A percentile compares a stretch with the other conserved stretches of the same genome.
Evolutionary conservation across 1,140 invertebrate species (phyloP).

Genomic region (Heliconius congener): DNA sequence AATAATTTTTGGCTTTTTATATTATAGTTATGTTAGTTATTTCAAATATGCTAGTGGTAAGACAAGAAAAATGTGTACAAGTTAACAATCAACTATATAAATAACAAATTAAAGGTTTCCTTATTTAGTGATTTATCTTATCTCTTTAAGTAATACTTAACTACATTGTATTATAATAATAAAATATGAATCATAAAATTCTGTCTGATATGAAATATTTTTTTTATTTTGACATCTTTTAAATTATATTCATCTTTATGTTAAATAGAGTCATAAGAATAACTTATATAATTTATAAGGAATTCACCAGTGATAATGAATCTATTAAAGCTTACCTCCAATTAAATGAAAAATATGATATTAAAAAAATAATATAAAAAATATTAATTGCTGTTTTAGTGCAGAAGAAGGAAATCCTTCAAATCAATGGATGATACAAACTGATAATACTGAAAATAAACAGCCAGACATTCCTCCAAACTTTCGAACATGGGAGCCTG

Average conservation of each 20-base stretch:
- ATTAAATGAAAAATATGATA: too few relatives aligned
- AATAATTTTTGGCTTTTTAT: too few relatives aligned
- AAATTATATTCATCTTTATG: too few relatives aligned
- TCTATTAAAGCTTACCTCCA: too few relatives aligned
- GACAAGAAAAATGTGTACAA: too few relatives aligned
- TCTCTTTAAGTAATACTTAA: slow-evolving; percentile 14
- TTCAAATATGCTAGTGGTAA: too few relatives aligned
- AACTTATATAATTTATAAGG: too few relatives aligned
- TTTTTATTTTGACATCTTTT: background rate
- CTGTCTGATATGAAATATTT: background rate
- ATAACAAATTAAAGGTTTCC: background rate
- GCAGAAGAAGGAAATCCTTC: slow-evolving; percentile 19
- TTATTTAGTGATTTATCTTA: slow-evolving; percentile 19
- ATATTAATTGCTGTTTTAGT: slow-evolving; percentile 15
- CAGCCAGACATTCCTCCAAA: slow-evolving; percentile 49
- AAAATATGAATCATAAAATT: slow-evolving; percentile 5
- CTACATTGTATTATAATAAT: slow-evolving; percentile 9
- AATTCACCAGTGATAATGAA: too few relatives aligned
- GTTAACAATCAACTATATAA: background rate
- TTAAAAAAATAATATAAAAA: background rate
- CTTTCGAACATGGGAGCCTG: slow-evolving; percentile 64
- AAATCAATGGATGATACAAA: slow-evolving; percentile 17
- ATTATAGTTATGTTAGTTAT: too few relatives aligned
- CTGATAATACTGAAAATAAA: slow-evolving; percentile 32
- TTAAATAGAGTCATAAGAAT: too few relatives aligned